A percentile compares a stretch with the other conserved stretches of the same genome.
phyloP scores from a whole-genome alignment of 1,140 invertebrate genomes.

The Neodiprion lecontei region DNA sequence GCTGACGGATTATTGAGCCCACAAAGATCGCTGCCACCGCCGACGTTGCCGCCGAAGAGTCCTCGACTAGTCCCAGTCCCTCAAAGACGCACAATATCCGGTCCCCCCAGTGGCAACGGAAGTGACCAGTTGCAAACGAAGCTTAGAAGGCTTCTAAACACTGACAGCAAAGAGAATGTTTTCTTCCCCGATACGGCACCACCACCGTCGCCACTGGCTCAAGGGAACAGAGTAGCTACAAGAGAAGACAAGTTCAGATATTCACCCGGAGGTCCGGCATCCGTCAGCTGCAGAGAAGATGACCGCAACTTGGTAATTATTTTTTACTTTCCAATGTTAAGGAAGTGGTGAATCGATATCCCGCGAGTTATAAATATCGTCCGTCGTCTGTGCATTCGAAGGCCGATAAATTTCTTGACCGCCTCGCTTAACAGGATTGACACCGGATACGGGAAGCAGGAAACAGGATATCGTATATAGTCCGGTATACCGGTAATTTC shows the following conservation, averaged over 20 bases:
- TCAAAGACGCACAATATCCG: constrained; percentile 55
- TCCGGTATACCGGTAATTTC: background rate
- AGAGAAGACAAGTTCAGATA: constrained; percentile 53
- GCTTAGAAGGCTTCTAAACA: constrained; percentile 75
- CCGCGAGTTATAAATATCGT: no score
- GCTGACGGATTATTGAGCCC: constrained; percentile 67
- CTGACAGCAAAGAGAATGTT: constrained; percentile 72
- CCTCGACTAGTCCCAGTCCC: constrained; percentile 60
- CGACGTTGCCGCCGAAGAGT: constrained; percentile 63
- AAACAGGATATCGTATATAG: background rate
- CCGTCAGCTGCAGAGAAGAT: constrained; percentile 48
- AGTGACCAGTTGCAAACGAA: constrained; percentile 80
- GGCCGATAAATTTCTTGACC: no score
- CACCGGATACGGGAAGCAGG: background rate
- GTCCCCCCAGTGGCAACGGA: constrained; percentile 47
- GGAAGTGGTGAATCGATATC: no score
- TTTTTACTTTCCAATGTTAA: no score
- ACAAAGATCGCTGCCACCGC: constrained; percentile 64
- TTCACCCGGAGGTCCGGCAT: constrained; percentile 51
- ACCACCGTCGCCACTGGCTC: constrained; percentile 20
- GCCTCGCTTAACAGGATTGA: background rate
- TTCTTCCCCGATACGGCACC: constrained; percentile 50
- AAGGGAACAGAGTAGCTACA: constrained; percentile 33
- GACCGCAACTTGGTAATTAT: constrained; percentile 28
- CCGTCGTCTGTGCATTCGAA: no score